Conservation (phyloP, 1,140 invertebrate genomes). For the Ridgeia piscesae region DNA sequence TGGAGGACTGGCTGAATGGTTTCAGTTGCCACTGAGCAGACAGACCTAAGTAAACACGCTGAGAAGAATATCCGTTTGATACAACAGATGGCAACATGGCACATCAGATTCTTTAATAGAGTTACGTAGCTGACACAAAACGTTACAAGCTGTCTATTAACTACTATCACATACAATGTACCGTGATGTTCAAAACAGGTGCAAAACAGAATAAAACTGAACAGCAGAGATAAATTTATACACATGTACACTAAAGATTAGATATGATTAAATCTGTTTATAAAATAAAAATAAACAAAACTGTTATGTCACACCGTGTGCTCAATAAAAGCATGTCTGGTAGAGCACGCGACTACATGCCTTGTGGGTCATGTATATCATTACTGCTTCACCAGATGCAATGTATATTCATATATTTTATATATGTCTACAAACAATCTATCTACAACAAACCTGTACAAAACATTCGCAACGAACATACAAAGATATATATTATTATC, state of each 20-base stretch:
- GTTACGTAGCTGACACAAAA: background rate
- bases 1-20: too few relatives aligned
- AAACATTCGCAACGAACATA: background rate
- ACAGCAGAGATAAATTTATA: background rate
- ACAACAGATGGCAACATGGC: background rate
- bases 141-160: background rate
- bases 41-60: too few relatives aligned
- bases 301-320: background rate
- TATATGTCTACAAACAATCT: background rate
- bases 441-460: slow-evolving; percentile 5
- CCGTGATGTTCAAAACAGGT: background rate
- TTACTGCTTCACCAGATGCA: background rate
- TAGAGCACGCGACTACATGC: background rate
- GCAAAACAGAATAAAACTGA: background rate
- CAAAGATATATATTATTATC: background rate
- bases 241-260: background rate
- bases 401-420: background rate
- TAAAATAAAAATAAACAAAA: slow-evolving; percentile 1
- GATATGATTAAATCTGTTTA: background rate
- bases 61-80: background rate
- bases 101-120: background rate
- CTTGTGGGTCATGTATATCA: background rate
- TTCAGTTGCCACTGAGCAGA: too few relatives aligned
- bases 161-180: background rate
- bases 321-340: background rate